phyloP scores from a whole-genome alignment of 1,140 invertebrate genomes.

The Ooceraea biroi region DNA sequence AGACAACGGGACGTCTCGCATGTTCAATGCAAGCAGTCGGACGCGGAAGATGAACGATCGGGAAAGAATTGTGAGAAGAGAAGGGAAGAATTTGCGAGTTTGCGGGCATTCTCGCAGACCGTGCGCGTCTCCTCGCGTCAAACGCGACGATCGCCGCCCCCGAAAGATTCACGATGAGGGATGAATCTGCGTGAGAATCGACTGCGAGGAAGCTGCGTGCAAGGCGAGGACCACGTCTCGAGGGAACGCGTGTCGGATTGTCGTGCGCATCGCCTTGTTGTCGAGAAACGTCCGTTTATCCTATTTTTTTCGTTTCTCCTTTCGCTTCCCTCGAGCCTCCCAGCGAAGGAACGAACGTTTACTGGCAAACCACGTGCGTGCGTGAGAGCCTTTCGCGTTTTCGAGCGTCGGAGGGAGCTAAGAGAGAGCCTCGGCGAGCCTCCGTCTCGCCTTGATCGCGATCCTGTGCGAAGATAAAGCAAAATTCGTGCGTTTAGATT shows the following conservation, averaged over 20 bases:
- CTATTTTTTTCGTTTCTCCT: slow-evolving; percentile 8
- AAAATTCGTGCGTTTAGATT: slow-evolving; percentile 81
- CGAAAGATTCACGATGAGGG: background rate
- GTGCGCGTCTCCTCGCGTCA: background rate
- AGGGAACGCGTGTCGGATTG: background rate
- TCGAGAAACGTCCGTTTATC: slow-evolving; percentile 7
- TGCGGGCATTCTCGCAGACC: background rate
- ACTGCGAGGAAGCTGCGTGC: background rate
- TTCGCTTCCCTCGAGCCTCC: slow-evolving; percentile 10
- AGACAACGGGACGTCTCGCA: background rate
- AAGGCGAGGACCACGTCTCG: slow-evolving; percentile 2
- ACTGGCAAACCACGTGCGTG: slow-evolving; percentile 8
- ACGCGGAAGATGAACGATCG: background rate
- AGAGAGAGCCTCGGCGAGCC: slow-evolving; percentile 43
- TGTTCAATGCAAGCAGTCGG: background rate
- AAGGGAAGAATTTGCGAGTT: background rate
- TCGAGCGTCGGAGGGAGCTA: slow-evolving; percentile 24
- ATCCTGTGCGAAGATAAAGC: slow-evolving; percentile 73
- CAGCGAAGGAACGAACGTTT: slow-evolving; percentile 14
- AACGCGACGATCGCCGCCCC: background rate
- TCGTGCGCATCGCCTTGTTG: slow-evolving; percentile 5
- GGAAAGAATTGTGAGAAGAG: background rate
- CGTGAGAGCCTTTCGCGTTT: slow-evolving; percentile 29
- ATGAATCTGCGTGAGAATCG: background rate
- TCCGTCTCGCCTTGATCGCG: slow-evolving; percentile 72